Conservation (phyloP, 2,113 vertebrate genomes). For the Crotalus viridis region DNA sequence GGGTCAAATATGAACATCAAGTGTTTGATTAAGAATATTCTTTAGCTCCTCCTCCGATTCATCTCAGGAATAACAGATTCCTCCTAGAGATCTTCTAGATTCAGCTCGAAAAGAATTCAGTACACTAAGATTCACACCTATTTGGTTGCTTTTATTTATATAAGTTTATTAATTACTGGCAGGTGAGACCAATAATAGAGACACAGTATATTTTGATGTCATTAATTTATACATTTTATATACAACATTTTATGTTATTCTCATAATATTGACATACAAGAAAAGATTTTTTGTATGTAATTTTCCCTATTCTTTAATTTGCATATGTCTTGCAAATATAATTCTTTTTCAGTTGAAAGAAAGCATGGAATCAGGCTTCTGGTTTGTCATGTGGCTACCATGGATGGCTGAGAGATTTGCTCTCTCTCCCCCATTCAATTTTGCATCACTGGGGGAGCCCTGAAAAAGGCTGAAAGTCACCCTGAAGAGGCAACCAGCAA, state of each 20-base stretch:
- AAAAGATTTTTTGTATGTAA: neutral
- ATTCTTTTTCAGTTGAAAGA: neutral
- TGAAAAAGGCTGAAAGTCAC: too few relatives aligned
- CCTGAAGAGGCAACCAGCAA: too few relatives aligned
- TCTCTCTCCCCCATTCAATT: too few relatives aligned
- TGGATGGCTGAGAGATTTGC: too few relatives aligned
- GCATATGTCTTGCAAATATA: neutral
- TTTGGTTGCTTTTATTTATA: neutral
- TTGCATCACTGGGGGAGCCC: too few relatives aligned
- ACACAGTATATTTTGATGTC: constrained; percentile 10
- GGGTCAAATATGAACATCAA: neutral
- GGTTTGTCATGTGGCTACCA: too few relatives aligned
- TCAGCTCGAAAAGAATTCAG: neutral
- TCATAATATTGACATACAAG: rapidly evolving
- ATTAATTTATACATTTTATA: neutral
- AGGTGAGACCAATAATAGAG: neutral
- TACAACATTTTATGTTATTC: neutral
- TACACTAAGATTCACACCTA: neutral
- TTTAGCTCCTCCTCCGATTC: constrained; percentile 9
- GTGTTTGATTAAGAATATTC: neutral
- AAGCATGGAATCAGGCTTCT: neutral
- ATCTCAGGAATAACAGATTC: neutral
- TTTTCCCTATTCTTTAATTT: neutral
- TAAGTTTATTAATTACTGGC: neutral
- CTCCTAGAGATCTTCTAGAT: neutral